Percentiles rank a stretch among this genome's conserved stretches.
These are phyloP conservation scores for Nemotelus pantherinus DNA, from an alignment of 2,888 invertebrate genomes.

Conservation along the genomic window DNA sequence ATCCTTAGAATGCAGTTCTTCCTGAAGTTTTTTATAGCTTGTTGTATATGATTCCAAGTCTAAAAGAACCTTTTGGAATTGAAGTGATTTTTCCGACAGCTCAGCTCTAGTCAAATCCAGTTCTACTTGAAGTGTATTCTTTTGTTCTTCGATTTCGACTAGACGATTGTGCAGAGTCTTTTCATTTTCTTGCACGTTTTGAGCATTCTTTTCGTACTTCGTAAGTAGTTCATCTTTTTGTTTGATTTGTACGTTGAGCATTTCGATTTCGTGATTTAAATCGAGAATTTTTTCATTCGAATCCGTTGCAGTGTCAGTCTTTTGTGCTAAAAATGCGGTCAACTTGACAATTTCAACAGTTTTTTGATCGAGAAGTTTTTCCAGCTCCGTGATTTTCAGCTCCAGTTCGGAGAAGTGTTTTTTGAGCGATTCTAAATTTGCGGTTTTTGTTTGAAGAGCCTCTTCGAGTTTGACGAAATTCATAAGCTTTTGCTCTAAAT, in stretches of 20 bases:
- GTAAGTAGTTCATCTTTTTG: conserved; percentile 59
- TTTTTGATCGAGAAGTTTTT: conserved; percentile 56
- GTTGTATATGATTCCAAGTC: neutral
- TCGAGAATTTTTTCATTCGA: conserved; percentile 47
- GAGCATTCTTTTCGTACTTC: conserved; percentile 58
- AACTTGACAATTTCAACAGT: conserved; percentile 62
- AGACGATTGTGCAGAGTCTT: conserved; percentile 55
- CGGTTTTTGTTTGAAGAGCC: conserved; percentile 52
- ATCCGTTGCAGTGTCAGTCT: neutral
- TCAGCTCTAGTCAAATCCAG: conserved; percentile 68
- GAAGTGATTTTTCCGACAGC: conserved; percentile 62
- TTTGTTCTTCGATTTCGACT: conserved; percentile 57
- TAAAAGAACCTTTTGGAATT: conserved; percentile 58
- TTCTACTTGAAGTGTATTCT: conserved; percentile 62
- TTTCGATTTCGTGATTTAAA: conserved; percentile 52
- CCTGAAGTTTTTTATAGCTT: conserved; percentile 61
- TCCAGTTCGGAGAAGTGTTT: conserved; percentile 55
- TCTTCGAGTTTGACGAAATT: conserved; percentile 51
- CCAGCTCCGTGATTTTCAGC: conserved; percentile 52
- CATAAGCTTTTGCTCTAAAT: conserved; percentile 43
- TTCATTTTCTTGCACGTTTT: conserved; percentile 58
- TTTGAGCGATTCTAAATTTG: conserved; percentile 48
- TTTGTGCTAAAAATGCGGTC: conserved; percentile 6
- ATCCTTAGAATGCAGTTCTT: conserved; percentile 65
- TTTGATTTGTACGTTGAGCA: conserved; percentile 57